Evolutionary conservation across 2,113 vertebrate genomes (phyloP).

Genomic region (Gobio gobio): DNA sequence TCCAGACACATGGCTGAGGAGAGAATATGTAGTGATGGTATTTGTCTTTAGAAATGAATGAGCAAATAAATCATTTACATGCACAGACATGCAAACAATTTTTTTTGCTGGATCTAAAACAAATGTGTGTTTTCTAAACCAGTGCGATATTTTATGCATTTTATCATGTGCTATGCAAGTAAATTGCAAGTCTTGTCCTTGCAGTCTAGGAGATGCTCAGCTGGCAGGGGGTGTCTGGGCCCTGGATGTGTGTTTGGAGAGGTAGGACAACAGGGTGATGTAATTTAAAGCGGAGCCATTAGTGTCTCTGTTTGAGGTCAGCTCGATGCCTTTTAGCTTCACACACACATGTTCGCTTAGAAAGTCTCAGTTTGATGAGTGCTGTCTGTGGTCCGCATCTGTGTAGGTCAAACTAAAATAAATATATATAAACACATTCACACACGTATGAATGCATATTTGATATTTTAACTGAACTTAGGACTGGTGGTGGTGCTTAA

Average conservation of each 20-base stretch:
- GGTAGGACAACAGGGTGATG: constrained; percentile 15
- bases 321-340: constrained; percentile 31
- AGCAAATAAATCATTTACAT: not conserved
- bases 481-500: no score
- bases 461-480: no score
- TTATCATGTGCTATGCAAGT: not conserved
- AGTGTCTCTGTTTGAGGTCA: constrained; percentile 43
- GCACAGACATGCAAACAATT: not conserved
- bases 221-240: constrained; percentile 8
- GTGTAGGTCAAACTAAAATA: not conserved
- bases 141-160: not conserved
- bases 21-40: not conserved
- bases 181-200: not conserved
- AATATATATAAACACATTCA: no score
- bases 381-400: constrained; percentile 19
- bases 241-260: constrained; percentile 28
- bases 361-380: constrained; percentile 24
- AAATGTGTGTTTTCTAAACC: not conserved
- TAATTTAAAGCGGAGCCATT: constrained; percentile 39
- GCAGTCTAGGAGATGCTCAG: not conserved
- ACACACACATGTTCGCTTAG: not conserved
- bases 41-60: not conserved
- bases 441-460: no score
- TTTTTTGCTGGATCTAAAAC: not conserved
- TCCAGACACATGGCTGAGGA: not conserved